Evolutionary conservation across 2,888 invertebrate genomes (phyloP), one percentile per base, ranked within the genome.

Genomic region (Achlya flavicornis): DNA sequence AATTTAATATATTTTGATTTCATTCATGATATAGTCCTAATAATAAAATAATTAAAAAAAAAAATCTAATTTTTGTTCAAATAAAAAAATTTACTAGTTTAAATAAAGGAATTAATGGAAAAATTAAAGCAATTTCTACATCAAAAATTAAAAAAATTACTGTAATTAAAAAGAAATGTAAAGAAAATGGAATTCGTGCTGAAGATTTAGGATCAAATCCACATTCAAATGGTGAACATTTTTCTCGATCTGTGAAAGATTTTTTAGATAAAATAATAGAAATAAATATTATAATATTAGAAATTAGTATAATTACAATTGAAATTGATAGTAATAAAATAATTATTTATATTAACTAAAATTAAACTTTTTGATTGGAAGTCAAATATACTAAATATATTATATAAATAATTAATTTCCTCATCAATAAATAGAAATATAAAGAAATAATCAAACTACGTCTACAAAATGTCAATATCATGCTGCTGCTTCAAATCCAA

Each of bases 141-240:
- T 96, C 96, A 94, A 96, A 96, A 91, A 96, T 95, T 94, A 96
- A 88, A 83, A 96, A 96, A 91, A 96, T 95, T 84, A 96, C 89
- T 48, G 95, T 94, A 85, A 96, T 95, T 93, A 97, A 95, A 82
- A 92, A 95, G 95, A 92, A 96, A 95, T 90, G 90, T 63, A 90
- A 7, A 0, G 90, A 91, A 72, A 91, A 91, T 0, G 90, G 90
- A 66, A 87, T 88, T 65, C 90, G 89, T 7, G 90, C 83, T 8
- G 81, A 81, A 0, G 86, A 88, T 86, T 84, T 88, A 1, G 90
- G 88, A 0, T 90, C 87, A 82, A 90, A 91, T 78, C 90, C 90
- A 76, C 90, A 90, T 86, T 95, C 95, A 80, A 96, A 96, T 0
- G 96, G 95, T 0, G 95, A 94, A 0, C 78, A 89, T 95, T 96